Conservation (phyloP, 2,113 vertebrate genomes). For the Theropithecus gelada region DNA sequence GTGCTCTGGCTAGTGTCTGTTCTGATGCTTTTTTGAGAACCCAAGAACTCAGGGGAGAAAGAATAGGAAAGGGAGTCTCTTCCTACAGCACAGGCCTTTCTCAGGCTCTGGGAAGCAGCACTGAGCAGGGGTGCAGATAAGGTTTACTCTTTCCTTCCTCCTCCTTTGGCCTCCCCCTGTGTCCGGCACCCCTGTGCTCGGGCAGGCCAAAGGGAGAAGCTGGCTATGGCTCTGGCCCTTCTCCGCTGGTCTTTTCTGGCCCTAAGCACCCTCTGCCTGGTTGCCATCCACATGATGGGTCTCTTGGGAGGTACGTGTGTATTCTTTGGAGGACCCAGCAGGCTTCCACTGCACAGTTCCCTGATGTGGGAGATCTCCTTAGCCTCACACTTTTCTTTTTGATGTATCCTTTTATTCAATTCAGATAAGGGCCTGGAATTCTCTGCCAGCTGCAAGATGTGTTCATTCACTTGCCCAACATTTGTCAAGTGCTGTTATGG, state of each 20-base stretch:
- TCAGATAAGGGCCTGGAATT: neutral
- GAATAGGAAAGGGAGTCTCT: neutral
- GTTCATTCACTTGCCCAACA: neutral
- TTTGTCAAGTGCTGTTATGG: neutral
- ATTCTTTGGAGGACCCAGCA: neutral
- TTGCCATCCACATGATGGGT: neutral
- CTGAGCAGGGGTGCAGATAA: no score
- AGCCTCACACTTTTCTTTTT: neutral
- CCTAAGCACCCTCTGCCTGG: neutral
- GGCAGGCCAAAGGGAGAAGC: neutral
- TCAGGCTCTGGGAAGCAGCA: neutral
- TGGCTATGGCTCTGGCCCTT: neutral
- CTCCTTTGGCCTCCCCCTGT: neutral
- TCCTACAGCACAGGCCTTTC: neutral
- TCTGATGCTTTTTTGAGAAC: neutral
- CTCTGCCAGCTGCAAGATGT: neutral
- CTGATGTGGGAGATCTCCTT: neutral
- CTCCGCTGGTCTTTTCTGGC: neutral
- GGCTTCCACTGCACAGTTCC: neutral
- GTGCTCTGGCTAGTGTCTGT: neutral
- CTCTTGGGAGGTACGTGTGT: neutral
- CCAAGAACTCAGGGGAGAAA: neutral
- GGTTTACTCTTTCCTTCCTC: neutral
- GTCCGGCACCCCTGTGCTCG: rapidly evolving
- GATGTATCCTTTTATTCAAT: neutral